Percentiles rank a stretch among this genome's conserved stretches.
phyloP scores from a whole-genome alignment of 2,888 invertebrate genomes.

The Sphaerophoria rueppellii region DNA sequence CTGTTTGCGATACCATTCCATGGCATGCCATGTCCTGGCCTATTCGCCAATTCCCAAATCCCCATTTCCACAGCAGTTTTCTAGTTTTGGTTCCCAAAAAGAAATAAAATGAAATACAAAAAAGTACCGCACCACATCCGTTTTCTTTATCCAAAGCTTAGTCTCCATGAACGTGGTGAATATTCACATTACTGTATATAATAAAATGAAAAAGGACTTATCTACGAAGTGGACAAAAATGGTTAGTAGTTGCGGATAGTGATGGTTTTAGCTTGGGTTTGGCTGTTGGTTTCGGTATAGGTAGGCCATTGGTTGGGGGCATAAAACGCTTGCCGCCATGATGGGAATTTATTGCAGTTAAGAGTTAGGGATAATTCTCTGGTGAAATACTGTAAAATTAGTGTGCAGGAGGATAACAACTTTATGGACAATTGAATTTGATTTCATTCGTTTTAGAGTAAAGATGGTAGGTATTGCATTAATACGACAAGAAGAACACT shows the following conservation, averaged over 20 bases:
- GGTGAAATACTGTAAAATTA: conserved; percentile 13
- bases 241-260: conserved; percentile 21
- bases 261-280: background rate
- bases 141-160: conserved; percentile 55
- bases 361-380: conserved; percentile 32
- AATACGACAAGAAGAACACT: conserved; percentile 25
- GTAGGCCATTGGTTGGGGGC: conserved; percentile 37
- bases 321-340: conserved; percentile 48
- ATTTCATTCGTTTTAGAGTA: conserved; percentile 49
- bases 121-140: conserved; percentile 42
- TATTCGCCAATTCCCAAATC: background rate
- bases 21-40: background rate
- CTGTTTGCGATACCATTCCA: background rate
- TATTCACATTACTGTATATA: conserved; percentile 49
- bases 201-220: conserved; percentile 47
- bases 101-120: background rate
- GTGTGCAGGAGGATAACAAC: conserved; percentile 55
- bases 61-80: conserved; percentile 35
- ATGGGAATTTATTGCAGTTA: conserved; percentile 45
- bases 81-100: conserved; percentile 33
- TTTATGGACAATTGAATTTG: conserved; percentile 70
- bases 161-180: conserved; percentile 36
- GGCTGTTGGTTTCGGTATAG: conserved; percentile 7
- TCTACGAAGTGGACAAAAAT: conserved; percentile 18
- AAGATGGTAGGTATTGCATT: conserved; percentile 23